Base-by-base conservation (phyloP, 2,797 vertebrate genomes). In the Synaphobranchus kaupii region DNA sequence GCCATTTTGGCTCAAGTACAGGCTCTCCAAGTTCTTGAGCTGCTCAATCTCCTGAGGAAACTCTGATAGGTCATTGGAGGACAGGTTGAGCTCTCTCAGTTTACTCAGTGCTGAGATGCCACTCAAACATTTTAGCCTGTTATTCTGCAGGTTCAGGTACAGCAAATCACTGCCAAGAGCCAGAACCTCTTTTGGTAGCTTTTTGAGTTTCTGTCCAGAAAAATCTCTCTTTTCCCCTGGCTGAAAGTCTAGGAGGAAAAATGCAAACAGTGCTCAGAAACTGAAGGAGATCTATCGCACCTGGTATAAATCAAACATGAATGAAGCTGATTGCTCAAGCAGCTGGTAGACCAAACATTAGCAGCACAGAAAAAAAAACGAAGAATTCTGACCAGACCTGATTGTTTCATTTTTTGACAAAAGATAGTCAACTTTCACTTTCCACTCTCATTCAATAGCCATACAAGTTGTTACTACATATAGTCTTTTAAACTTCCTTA, bases 1-100 rank as follows among this genome's bases (percentile, higher is more conserved):
- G 85, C 92, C 95, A 90, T 97, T 97, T 90, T 96, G 95, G 91
- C 95, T 96, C 87, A 96, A 85, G 86, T 96, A 94, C 1, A 96
- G 93, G 68, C 86, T 94, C 87, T 95, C 93, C 83, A 97, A 87
- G 9, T 89, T 88, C n/a, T 58, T 28, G 22, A 97, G 91, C 47
- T 86, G 84, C 66, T 20, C 83, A 58, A 96, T 94, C 90, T 96
- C 95, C 0, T 0, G 31, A 13, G 95, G 94, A 68, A 96, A 95
- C 15, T 94, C 90, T 2, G 89, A 60, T 0, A 97, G 88, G 84
- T 96, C 94, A 0, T 96, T 96, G 86, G 95, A 95, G 60, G 94
- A 93, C 25, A 96, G 89, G 84, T 94, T 94, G 81, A 97, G 91
- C 81, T 93, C 94, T 68, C 76, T 94, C 82, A 96, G 89, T 48